Base-by-base conservation (phyloP, 2,113 vertebrate species). In the Paradoxurus hermaphroditus region DNA sequence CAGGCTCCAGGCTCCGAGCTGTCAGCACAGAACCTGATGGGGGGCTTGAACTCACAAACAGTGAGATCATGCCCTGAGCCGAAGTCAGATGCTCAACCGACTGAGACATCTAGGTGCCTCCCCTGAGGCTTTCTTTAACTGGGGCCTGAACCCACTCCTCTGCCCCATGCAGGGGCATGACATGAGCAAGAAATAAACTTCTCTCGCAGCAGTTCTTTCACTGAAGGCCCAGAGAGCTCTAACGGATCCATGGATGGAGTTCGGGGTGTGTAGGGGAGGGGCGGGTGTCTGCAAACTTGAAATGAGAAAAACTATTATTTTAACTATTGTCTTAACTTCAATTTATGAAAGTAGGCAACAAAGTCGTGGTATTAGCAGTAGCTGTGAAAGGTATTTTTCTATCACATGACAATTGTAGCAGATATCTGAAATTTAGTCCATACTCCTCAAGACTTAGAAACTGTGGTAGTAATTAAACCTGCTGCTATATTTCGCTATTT, bases 401-500 rank as follows among this genome's bases (percentile, higher is more conserved):
- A 79, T 86, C 39, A 53, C 5, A 23, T 14, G 46, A 49, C 14
- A 86, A 36, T 65, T 90, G 31, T 34, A 81, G 46, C 31, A 92
- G 9, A 27, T 72, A 79, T 44, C 39, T 92, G 16, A 84, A 81
- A 93, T 90, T 94, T 93, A 63, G 56, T 85, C 91, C 31, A 83
- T 31, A 79, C 8, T 90, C 27, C 70, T 63, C 27, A 90, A 93
- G 25, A 91, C 49, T 89, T 72, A 72, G 25, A 93, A 95, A 95
- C 73, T 59, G 68, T 36, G 49, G 10, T 75, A 81, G 14, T 68
- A 87, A 95, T 84, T 84, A 79, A 65, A 88, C 21, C 53, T 88
- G 27, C 29, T 75, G 15, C 56, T 91, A 27, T 68, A 81, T 93
- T 83, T 97, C 75, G 31, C 56, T 77, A 81, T 82, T 95, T 83